phyloP scores from a whole-genome alignment of 2,888 invertebrate species.

The Eucriotettix oculatus region DNA sequence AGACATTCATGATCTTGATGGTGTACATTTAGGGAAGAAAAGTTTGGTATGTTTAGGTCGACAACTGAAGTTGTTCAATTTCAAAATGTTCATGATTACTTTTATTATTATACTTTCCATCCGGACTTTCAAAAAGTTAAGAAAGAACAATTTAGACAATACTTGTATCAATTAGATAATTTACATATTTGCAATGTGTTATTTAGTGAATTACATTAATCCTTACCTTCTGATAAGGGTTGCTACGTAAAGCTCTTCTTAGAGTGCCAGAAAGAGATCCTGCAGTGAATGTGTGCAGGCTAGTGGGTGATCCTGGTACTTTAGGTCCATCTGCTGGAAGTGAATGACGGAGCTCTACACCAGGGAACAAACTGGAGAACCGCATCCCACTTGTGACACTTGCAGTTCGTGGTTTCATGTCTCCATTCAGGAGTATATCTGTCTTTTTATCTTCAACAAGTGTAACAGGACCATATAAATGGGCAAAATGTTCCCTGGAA shows the following conservation, averaged over 20 bases:
- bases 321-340: not conserved
- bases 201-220: no score
- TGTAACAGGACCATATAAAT: slow-evolving; percentile 15
- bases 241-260: slow-evolving; percentile 11
- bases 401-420: not conserved
- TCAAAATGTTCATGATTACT: no score
- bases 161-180: no score
- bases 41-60: no score
- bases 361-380: slow-evolving; percentile 8
- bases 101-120: no score
- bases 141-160: no score
- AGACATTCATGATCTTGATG: no score
- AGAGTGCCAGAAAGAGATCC: slow-evolving; percentile 4
- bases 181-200: no score
- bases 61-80: no score
- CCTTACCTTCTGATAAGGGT: slow-evolving; percentile 12
- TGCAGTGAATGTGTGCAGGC: not conserved
- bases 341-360: slow-evolving; percentile 11
- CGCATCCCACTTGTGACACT: not conserved
- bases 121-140: no score
- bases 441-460: slow-evolving; percentile 12
- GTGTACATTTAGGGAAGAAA: no score
- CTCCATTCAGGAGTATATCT: not conserved
- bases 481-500: slow-evolving; percentile 14
- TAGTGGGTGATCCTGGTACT: not conserved